Conservation (phyloP, 2,797 vertebrate genomes). For the Euphonia xanthogaster region DNA sequence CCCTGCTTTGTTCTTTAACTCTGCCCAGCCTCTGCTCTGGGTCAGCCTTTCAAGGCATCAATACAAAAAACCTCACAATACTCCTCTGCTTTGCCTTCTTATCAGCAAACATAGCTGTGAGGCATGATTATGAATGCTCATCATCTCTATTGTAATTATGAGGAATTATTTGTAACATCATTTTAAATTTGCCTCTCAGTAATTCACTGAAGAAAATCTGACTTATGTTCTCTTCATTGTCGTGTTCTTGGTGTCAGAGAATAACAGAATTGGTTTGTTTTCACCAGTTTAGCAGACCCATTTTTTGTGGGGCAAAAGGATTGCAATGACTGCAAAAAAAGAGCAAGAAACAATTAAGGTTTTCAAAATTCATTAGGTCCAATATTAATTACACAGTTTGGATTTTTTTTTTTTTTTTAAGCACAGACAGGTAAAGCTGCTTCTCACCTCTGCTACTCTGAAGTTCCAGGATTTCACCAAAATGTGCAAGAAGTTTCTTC, state of each 20-base stretch:
- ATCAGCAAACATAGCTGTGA: slow-evolving; percentile 45
- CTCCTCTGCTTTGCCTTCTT: neutral
- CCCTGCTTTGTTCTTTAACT: too few species aligned
- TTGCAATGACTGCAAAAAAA: neutral
- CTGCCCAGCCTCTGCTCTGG: too few species aligned
- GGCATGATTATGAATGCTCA: slow-evolving; percentile 33
- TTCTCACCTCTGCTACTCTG: neutral
- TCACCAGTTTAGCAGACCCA: neutral
- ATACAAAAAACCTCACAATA: neutral
- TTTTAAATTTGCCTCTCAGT: neutral
- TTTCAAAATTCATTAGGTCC: neutral
- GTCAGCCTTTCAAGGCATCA: too few species aligned
- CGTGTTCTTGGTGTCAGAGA: neutral
- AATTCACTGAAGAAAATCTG: slow-evolving; percentile 1
- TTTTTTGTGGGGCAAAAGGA: neutral
- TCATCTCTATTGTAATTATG: slow-evolving; percentile 19
- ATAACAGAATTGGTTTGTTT: neutral
- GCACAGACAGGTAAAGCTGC: neutral
- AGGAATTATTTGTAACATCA: slow-evolving; percentile 11
- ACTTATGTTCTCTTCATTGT: neutral
- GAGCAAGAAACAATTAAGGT: neutral
- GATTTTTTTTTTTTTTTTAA: neutral
- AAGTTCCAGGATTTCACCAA: neutral
- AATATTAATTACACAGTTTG: neutral
- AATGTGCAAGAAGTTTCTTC: neutral